These are phyloP conservation scores for Elmis aenea DNA, from an alignment of 2,888 invertebrate species.

Conservation along the genomic window DNA sequence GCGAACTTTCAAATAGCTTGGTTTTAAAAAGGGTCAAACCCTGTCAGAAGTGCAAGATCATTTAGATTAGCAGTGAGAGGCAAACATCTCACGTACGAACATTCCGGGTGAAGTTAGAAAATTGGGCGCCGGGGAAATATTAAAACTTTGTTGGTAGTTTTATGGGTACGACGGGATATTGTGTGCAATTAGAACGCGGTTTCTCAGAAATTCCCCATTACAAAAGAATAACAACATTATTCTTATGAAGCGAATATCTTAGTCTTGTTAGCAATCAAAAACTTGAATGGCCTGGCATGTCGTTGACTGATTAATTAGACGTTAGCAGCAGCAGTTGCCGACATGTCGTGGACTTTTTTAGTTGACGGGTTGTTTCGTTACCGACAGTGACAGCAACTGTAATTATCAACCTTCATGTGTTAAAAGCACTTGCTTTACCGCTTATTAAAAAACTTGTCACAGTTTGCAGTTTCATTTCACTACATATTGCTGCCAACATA, in stretches of 20 bases:
- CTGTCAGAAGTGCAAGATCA: slow-evolving; percentile 25
- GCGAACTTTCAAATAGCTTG: too few species aligned
- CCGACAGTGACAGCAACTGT: slow-evolving; percentile 11
- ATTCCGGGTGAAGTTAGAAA: slow-evolving; percentile 34
- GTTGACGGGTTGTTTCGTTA: slow-evolving; percentile 14
- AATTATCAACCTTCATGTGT: slow-evolving; percentile 13
- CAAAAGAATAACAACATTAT: slow-evolving; percentile 1
- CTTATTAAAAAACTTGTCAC: slow-evolving; percentile 4
- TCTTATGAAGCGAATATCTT: too few species aligned
- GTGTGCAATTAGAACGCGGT: slow-evolving; percentile 16
- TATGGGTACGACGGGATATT: slow-evolving; percentile 20
- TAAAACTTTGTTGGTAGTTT: slow-evolving; percentile 40
- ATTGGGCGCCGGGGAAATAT: slow-evolving; percentile 39
- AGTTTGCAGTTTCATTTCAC: too few species aligned
- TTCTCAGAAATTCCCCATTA: slow-evolving; percentile 1
- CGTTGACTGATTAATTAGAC: slow-evolving; percentile 16
- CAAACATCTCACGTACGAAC: slow-evolving; percentile 35
- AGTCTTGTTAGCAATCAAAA: too few species aligned
- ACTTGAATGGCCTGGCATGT: neutral
- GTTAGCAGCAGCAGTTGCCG: slow-evolving; percentile 17
- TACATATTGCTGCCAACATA: too few species aligned
- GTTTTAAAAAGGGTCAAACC: slow-evolving; percentile 5
- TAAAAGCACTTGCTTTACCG: slow-evolving; percentile 7
- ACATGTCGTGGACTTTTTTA: slow-evolving; percentile 12
- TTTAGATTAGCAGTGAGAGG: slow-evolving; percentile 34